These are phyloP conservation scores for Ophion ventricosus DNA, from an alignment of 2,888 invertebrate species.

Conservation along the genomic window DNA sequence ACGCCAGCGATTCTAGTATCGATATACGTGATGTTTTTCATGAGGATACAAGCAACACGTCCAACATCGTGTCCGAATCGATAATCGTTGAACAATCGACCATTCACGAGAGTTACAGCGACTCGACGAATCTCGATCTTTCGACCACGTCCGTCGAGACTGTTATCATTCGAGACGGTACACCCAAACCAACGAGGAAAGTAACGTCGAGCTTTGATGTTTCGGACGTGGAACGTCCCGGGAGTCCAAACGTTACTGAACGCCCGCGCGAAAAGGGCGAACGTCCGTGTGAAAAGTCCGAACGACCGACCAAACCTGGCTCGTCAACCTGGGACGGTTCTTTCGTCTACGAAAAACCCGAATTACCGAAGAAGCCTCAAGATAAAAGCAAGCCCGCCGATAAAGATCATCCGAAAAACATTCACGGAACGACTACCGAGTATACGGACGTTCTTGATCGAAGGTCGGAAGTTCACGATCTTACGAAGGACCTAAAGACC, in stretches of 20 bases:
- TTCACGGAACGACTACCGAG: conserved; percentile 20
- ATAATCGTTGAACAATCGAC: conserved; percentile 71
- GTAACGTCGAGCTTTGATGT: conserved; percentile 30
- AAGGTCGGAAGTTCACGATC: conserved; percentile 15
- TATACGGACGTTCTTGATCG: conserved; percentile 27
- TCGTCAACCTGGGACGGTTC: conserved; percentile 74
- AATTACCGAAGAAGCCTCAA: conserved; percentile 56
- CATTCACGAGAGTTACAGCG: conserved; percentile 71
- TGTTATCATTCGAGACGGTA: conserved; percentile 75
- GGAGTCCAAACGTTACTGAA: conserved; percentile 53
- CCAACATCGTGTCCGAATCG: conserved; percentile 68
- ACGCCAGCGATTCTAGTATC: conserved; percentile 71
- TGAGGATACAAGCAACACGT: conserved; percentile 59
- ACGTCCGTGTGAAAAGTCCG: conserved; percentile 61
- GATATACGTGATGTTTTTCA: conserved; percentile 65
- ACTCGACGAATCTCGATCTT: conserved; percentile 73
- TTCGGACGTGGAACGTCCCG: conserved; percentile 41
- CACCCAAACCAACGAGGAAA: conserved; percentile 66
- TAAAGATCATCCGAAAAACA: conserved; percentile 59
- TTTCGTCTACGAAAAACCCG: conserved; percentile 71
- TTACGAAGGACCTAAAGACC: conserved; percentile 40
- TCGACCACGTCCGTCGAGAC: conserved; percentile 76
- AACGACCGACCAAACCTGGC: conserved; percentile 68
- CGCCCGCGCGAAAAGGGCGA: conserved; percentile 55
- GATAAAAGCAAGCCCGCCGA: conserved; percentile 53